phyloP scores from a whole-genome alignment of 2,113 vertebrate species.

The Sporophila hypoxantha region DNA sequence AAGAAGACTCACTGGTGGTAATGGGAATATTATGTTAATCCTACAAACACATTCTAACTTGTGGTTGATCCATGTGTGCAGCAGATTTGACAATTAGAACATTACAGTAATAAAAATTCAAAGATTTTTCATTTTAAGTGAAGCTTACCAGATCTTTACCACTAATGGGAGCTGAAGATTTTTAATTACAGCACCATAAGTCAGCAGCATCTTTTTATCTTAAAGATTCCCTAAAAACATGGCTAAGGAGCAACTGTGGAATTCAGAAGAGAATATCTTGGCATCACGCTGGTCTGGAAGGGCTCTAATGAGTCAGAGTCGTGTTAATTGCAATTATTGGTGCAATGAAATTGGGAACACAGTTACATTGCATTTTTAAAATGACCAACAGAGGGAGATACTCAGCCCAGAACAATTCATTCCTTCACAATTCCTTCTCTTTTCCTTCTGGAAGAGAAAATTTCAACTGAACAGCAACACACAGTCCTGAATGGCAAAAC shows the following conservation, averaged over 20 bases:
- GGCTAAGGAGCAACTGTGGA: background rate
- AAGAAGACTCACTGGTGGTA: background rate
- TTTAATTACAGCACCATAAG: background rate
- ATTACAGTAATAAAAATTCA: background rate
- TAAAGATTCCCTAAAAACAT: background rate
- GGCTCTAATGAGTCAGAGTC: background rate
- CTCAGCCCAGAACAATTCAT: too few species aligned
- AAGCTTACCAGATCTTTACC: background rate
- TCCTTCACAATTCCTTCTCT: too few species aligned
- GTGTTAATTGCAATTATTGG: too few species aligned
- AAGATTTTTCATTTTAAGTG: background rate
- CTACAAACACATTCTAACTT: background rate
- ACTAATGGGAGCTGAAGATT: background rate
- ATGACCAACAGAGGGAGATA: too few species aligned
- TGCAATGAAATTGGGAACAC: too few species aligned
- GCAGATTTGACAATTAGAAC: background rate
- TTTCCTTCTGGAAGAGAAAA: too few species aligned
- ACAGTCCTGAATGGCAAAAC: background rate
- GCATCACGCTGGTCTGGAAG: background rate
- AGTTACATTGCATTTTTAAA: too few species aligned
- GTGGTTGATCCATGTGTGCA: rapidly evolving
- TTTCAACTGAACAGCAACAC: too few species aligned
- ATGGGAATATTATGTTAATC: background rate
- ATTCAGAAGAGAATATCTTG: background rate
- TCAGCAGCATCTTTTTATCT: background rate